Conservation (phyloP, 2,797 vertebrate species). For the Trichosurus vulpecula region DNA sequence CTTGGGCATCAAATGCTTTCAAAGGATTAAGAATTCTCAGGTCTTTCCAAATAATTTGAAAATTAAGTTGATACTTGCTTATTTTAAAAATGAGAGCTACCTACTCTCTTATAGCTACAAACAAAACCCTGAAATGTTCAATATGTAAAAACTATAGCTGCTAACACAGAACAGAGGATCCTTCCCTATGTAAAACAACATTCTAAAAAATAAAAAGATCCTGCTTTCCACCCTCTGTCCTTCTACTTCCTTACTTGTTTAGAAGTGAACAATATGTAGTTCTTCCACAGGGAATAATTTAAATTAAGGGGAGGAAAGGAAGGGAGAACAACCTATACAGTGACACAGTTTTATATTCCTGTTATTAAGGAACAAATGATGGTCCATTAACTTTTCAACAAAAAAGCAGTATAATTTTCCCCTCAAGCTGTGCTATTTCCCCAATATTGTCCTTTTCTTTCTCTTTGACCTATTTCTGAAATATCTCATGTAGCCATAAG, state of each 20-base stretch:
- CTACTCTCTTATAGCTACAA: not conserved
- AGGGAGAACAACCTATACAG: not conserved
- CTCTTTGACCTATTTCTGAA: not conserved
- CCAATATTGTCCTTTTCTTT: not conserved
- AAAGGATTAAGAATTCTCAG: not conserved
- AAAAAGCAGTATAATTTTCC: not conserved
- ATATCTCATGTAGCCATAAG: not conserved
- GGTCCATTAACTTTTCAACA: not conserved
- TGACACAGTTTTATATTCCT: not conserved
- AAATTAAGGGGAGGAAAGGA: not conserved
- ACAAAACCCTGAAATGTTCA: not conserved
- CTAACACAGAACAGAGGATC: not conserved
- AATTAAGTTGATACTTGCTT: not conserved
- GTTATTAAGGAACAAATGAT: not conserved
- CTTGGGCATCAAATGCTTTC: not conserved
- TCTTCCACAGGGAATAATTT: not conserved
- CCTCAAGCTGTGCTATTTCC: not conserved
- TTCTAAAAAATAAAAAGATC: not conserved
- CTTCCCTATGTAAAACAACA: not conserved
- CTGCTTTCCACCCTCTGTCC: not conserved
- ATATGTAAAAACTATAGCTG: not conserved
- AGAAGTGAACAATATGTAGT: not conserved
- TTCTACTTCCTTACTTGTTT: not conserved
- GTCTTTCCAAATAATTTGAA: not conserved
- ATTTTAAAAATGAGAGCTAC: not conserved